Evolutionary conservation across 2,113 vertebrate genomes (phyloP), one percentile per base, ranked within the genome.

Genomic region (Taxidea taxus): DNA sequence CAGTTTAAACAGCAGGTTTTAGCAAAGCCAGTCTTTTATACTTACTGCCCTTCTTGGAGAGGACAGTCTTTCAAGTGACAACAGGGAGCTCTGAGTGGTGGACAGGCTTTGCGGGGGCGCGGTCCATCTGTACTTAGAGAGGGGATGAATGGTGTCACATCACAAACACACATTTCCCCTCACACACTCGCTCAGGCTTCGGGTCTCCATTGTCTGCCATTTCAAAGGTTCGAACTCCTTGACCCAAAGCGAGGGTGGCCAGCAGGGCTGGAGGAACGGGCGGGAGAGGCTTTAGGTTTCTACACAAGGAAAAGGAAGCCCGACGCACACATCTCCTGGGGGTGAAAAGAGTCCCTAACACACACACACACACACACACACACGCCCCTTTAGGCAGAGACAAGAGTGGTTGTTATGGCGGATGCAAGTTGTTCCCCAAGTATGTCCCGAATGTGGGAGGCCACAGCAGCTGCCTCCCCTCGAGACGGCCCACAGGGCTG

Each of bases 401-500:
- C 56, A 58, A 58, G 56, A 58, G 23, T 23, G 56, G 56, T 58
- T 58, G 56, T 58, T 58, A 58, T 58, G 56, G 56, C 23, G 56
- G 56, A 58, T 10, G 56, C 56, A 58, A 58, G 56, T 58, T 58
- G 56, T 58, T 58, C 56, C 56, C 56, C 23, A 95, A 93, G 91
- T 47, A 97, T 94, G 96, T 87, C 96, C 96, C 91, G 93, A 95
- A 90, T 85, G 97, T 60, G 94, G 90, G 96, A 87, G 83, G 93
- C 96, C 90, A 2, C 81, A n/a, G 95, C 98, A 97, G 97, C 98
- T 97, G 97, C 95, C 96, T 89, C 91, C 91, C 95, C 86, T 92
- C 29, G 87, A 97, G 86, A 91, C 74, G 11, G 97, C 90, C 95
- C 54, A 12, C 6, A 7, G 97, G 89, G 97, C 64, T 54, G 62